Conservation (phyloP, 2,797 vertebrate genomes). For the Lagodon rhomboides region DNA sequence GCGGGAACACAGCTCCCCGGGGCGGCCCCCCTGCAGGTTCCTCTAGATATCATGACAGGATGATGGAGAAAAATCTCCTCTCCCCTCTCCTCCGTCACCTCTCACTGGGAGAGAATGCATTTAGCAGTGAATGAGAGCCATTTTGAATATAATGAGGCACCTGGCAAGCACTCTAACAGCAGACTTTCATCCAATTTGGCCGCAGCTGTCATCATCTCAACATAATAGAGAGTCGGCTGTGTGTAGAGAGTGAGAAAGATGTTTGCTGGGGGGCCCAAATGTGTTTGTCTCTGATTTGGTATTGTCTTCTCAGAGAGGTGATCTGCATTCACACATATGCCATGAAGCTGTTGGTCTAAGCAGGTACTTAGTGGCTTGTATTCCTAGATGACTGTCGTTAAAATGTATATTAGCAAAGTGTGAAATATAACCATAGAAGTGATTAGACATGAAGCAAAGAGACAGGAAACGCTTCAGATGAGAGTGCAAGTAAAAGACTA, state of each 20-base stretch:
- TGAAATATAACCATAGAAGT: not conserved
- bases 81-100: slow-evolving; percentile 38
- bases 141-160: slow-evolving; percentile 47
- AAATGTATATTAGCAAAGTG: not conserved
- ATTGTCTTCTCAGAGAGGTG: not conserved
- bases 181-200: slow-evolving; percentile 44
- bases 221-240: not conserved
- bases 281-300: not conserved
- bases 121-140: slow-evolving; percentile 38
- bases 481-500: not conserved
- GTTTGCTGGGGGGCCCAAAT: not conserved
- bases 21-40: not conserved
- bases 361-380: not conserved
- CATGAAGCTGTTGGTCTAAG: not conserved
- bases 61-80: slow-evolving; percentile 53
- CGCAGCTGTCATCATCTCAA: slow-evolving; percentile 17
- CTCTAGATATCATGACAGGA: slow-evolving; percentile 31
- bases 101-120: slow-evolving; percentile 37
- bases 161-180: slow-evolving; percentile 37
- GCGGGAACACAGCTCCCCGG: not conserved
- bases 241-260: not conserved
- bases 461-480: not conserved
- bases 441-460: not conserved
- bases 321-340: not conserved
- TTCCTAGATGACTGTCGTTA: not conserved